Evolutionary conservation across 2,113 vertebrate genomes (phyloP), one percentile per base, ranked within the genome.

Genomic region (Pterocles gutturalis): DNA sequence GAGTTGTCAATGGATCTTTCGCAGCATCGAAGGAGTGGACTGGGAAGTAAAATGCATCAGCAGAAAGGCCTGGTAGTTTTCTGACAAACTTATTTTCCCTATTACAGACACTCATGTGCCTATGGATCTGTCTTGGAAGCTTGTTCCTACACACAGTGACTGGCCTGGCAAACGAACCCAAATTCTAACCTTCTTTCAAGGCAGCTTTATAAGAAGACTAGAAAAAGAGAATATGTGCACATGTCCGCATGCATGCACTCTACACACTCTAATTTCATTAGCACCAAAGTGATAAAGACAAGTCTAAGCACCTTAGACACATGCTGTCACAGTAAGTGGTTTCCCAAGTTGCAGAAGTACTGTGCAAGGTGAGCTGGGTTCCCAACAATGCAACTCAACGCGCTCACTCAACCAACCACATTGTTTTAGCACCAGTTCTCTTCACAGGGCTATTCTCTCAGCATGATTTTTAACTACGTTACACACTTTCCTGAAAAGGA

Each of bases 181-280:
- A 90, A 94, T 49, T 69, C 53, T 60, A 79, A 71, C 15, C 13
- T 73, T 62, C 17, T 71, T 85, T 72, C 43, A 72, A 53, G 55
- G 58, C 26, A 79, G 26, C 26, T 84, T 70, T 41, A 28, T 41
- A 75, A 69, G 6, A 9, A 48, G 7, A 85, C 51, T 10, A 71
- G 20, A 71, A 78, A 65, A 89, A 69, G 33, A 67, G 20, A 91
- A 54, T 4, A 34, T 2, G 16, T 8, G 9, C 28, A 29, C 16
- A 8, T 11, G 7, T 43, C 17, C 13, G 43, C 5, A 2, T 6
- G 28, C 17, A 16, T 1, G 5, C 41, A 77, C 1, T 4, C 12
- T 3, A 60, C 5, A 79, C 7, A 83, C 7, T 60, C 57, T 58
- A 69, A 76, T 83, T 93, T 83, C 72, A 87, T 87, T 66, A 90